phyloP scores from a whole-genome alignment of 2,797 vertebrate genomes.

The Arctocebus calabarensis region DNA sequence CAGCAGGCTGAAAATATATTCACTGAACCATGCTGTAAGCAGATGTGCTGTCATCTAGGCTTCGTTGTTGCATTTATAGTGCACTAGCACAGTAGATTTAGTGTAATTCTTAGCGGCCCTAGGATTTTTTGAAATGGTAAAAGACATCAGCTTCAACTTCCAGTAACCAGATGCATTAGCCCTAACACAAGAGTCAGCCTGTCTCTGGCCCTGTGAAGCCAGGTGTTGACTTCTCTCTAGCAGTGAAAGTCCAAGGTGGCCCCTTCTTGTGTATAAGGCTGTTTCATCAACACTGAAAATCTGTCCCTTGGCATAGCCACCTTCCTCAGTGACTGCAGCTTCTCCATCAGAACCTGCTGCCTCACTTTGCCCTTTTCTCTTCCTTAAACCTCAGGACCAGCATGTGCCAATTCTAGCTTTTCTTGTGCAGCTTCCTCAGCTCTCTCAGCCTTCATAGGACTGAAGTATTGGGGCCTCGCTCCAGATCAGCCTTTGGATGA shows the following conservation, averaged over 20 bases:
- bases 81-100: background rate
- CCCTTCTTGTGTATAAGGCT: background rate
- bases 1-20: background rate
- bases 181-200: background rate
- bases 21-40: background rate
- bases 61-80: background rate
- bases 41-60: background rate
- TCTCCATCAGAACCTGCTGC: background rate
- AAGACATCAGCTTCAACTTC: background rate
- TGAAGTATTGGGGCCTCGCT: background rate
- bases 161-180: background rate
- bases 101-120: background rate
- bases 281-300: background rate
- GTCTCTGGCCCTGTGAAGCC: background rate
- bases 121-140: background rate
- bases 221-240: background rate
- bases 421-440: background rate
- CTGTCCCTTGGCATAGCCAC: background rate
- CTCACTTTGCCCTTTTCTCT: background rate
- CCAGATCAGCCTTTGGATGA: background rate
- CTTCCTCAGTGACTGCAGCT: background rate
- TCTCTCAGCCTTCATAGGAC: background rate
- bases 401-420: background rate
- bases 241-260: background rate
- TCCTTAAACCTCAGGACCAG: background rate